These are phyloP conservation scores for Peromyscus leucopus DNA, from an alignment of 2,113 vertebrate genomes.

Conservation along the genomic window DNA sequence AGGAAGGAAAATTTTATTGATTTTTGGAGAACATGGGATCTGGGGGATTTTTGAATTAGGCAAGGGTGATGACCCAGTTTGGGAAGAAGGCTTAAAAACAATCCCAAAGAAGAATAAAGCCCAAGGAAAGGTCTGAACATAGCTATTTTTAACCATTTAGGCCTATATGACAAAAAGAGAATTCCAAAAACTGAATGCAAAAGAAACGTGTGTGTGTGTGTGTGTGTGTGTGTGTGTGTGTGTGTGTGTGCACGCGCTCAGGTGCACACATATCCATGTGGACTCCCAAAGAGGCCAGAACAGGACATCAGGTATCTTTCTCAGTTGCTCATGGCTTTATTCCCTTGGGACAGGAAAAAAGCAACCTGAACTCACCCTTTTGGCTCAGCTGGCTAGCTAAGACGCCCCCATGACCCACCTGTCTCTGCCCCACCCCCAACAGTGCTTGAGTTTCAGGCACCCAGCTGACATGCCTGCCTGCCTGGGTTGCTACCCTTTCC, in stretches of 20 bases:
- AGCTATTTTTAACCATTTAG: constrained; percentile 87
- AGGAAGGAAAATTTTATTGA: constrained; percentile 78
- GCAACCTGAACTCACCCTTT: not conserved
- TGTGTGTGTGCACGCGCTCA: not conserved
- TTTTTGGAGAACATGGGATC: constrained; percentile 80
- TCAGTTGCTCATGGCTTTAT: not conserved
- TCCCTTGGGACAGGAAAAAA: not conserved
- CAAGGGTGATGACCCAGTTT: constrained; percentile 81
- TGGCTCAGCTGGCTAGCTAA: too few relatives aligned
- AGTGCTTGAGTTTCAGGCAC: not conserved
- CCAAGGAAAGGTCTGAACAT: constrained; percentile 80
- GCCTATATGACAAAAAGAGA: constrained; percentile 78
- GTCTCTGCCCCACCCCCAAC: not conserved
- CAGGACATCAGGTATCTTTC: not conserved
- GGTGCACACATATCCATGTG: not conserved
- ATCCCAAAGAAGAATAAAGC: constrained; percentile 81
- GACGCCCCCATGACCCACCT: not conserved
- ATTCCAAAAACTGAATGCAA: constrained; percentile 83
- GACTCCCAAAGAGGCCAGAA: not conserved
- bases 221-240: not conserved
- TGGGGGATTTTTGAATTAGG: constrained; percentile 86
- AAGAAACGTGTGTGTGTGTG: constrained; percentile 29
- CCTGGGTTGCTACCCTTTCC: not conserved
- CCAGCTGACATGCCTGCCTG: not conserved
- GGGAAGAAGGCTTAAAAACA: constrained; percentile 81